Evolutionary conservation across 2,888 invertebrate genomes (phyloP), one percentile per base, ranked within the genome.

Genomic region (Nephrotoma guestfalica): DNA sequence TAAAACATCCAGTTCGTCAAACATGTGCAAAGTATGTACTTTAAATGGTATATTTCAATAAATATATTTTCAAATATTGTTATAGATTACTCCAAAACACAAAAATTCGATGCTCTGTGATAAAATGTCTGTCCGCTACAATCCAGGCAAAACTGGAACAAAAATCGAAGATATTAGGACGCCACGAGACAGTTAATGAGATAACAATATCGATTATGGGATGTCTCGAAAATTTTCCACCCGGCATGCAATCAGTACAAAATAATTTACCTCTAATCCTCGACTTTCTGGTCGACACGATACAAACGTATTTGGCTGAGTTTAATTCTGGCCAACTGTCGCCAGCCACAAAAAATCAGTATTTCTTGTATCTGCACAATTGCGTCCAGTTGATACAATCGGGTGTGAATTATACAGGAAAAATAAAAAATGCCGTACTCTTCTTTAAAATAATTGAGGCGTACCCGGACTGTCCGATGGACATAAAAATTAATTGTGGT

Each of bases 401-500:
- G 2, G 89, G 91, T 30, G 88, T 92, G 11, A 71, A 71, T 71
- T 71, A 71, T 13, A 30, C 71, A 7, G 71, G 71, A 30, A 18
- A 71, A 30, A 30, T 71, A 71, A 71, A 71, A 71, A 71, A 71
- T 9, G 30, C 71, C 9, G 18, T 71, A 30, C 30, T 47, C 6
- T 47, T 86, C 13, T 47, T 40, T 41, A 40, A 47, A 47, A 86
- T 86, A 13, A 86, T 51, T 7, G 40, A 30, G 41, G 57, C 90
- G 85, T 90, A 93, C 88, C 90, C 91, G 4, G 93, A 93, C 87
- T 91, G 94, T 1, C 93, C 94, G 0, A 94, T 94, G 93, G 95
- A 95, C 89, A 93, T 94, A 0, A 94, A 94, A 89, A 93, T 93
- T 6, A 93, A 95, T 88, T 93, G 93, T 88, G 95, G 94, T 0